Evolutionary conservation across 1,140 invertebrate genomes (phyloP), one percentile per base, ranked within the genome.

Genomic region (Phymastichus coffea): DNA sequence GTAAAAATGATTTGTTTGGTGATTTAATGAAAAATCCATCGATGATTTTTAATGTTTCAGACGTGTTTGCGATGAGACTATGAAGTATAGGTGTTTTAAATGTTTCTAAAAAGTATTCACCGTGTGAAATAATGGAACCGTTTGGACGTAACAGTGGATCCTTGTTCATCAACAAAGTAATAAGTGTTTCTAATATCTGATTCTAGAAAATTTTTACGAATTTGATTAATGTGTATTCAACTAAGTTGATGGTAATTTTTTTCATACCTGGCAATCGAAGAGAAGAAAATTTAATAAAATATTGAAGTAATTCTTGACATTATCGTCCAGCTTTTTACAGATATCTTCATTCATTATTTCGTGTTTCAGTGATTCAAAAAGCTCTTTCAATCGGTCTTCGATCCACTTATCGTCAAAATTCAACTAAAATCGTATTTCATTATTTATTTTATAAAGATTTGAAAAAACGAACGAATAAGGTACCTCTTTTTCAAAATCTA

Each of bases 11-110:
- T 15, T 65, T 54, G 4, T 67, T 58, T 0, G 69, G 33, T 52
- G 63, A 46, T 12, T 64, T 20, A 33, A 12, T 25, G n/a, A 72
- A 49, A 4, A 64, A 26, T 22, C 66, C 17, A 9, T 67, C 60
- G 3, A 76, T 28, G 14, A 72, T 52, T 40, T 48, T 19, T n/a
- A 74, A 59, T 4, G 74, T 71, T 41, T 64, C 25, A 8, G 40
- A n/a, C 2, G 61, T 12, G 4, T 75, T 63, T 25, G 49, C 64
- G 14, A 77, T 44, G 35, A 77, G 61, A 37, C 61, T 70, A 4
- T 14, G 35, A 44, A 71, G 71, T 15, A 81, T 66, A 1, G 64
- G 46, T 17, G 37, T 38, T 49, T 69, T 68, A 35, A 76, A 80
- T 9, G 53, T 68, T 25, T 63, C 68, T 30, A 49, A 56, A 46